These are phyloP conservation scores for Brachypalpus laphriformis DNA, from an alignment of 2,888 invertebrate genomes.

Conservation along the genomic window DNA sequence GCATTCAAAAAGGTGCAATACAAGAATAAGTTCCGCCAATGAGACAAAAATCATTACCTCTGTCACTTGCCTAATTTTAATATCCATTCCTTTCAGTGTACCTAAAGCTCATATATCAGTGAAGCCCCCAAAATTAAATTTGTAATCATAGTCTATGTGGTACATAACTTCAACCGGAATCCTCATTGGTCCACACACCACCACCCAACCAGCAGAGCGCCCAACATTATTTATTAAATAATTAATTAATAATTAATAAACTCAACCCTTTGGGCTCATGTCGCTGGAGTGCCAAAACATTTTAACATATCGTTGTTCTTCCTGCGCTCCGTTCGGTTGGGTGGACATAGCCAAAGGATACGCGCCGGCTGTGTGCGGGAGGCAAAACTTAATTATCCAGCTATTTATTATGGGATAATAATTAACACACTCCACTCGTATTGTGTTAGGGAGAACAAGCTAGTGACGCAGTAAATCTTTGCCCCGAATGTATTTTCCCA, in stretches of 20 bases:
- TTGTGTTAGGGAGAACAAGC: constrained; percentile 55
- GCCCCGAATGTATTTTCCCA: constrained; percentile 45
- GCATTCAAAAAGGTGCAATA: too few species aligned
- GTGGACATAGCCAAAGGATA: constrained; percentile 27
- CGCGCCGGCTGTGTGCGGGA: neutral
- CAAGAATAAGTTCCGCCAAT: too few species aligned
- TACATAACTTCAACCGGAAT: constrained; percentile 19
- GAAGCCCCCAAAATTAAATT: constrained; percentile 35
- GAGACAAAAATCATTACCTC: neutral
- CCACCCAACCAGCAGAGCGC: neutral
- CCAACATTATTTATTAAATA: constrained; percentile 72
- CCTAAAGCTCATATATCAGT: neutral
- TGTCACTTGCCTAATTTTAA: too few species aligned
- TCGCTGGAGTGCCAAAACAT: constrained; percentile 58
- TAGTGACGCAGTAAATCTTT: constrained; percentile 71
- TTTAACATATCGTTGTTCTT: constrained; percentile 69
- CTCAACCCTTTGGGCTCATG: constrained; percentile 62
- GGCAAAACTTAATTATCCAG: constrained; percentile 71
- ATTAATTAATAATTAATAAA: constrained; percentile 74
- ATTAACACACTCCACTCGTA: constrained; percentile 70
- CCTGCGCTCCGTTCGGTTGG: neutral
- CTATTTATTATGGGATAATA: constrained; percentile 74
- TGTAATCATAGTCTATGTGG: constrained; percentile 46
- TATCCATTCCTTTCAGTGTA: constrained; percentile 26
- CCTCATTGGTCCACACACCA: neutral